These are phyloP conservation scores for Sorex fumeus DNA, from an alignment of 2,113 vertebrate genomes.

Conservation along the genomic window DNA sequence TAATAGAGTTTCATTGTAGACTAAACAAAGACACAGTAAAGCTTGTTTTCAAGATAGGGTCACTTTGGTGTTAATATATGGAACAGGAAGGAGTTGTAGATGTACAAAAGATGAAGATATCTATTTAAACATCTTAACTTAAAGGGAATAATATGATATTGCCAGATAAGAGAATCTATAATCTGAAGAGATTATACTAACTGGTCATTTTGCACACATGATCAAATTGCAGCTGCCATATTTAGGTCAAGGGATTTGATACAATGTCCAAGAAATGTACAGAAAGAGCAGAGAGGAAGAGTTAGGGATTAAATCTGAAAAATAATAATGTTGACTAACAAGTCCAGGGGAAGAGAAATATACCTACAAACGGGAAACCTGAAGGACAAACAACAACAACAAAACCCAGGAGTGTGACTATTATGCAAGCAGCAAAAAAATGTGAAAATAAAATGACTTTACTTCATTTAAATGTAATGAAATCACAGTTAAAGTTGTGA, in stretches of 20 bases:
- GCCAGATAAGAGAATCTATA: neutral
- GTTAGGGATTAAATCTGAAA: neutral
- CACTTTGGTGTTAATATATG: neutral
- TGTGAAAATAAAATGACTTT: neutral
- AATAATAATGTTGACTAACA: neutral
- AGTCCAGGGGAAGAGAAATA: neutral
- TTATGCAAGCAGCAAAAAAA: neutral
- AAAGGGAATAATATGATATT: neutral
- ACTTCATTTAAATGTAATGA: neutral
- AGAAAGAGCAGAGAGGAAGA: neutral
- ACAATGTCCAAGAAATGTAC: neutral
- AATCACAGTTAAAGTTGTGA: neutral
- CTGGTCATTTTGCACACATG: neutral
- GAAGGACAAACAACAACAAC: neutral
- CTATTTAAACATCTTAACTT: neutral
- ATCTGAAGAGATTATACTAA: neutral
- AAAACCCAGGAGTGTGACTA: no score
- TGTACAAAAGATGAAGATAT: neutral
- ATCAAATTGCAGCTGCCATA: neutral
- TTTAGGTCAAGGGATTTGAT: neutral
- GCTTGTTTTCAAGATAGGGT: neutral
- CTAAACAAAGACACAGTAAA: neutral
- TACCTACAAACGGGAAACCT: neutral
- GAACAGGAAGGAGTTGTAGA: neutral
- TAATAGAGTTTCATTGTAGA: neutral